Percentiles rank a stretch among this genome's conserved stretches.
Evolutionary conservation across 2,797 vertebrate genomes (phyloP).

Genomic region (Karalla daura): DNA sequence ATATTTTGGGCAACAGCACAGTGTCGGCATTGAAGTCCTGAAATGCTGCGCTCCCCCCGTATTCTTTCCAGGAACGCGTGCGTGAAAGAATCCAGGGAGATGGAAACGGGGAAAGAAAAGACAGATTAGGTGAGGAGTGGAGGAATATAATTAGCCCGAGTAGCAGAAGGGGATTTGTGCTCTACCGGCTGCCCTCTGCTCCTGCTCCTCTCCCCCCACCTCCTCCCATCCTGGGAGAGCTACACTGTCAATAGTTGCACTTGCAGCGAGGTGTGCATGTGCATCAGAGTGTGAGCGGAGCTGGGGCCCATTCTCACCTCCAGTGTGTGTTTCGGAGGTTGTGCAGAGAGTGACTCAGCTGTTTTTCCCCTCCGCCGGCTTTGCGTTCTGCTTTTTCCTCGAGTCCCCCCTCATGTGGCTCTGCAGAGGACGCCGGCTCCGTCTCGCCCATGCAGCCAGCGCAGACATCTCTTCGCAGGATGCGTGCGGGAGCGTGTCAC

Average conservation of each 20-base stretch:
- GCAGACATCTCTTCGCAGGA: conserved; percentile 40
- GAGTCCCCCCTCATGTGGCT: conserved; percentile 54
- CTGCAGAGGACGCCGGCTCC: conserved; percentile 54
- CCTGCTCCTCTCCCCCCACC: conserved; percentile 50
- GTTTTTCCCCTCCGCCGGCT: conserved; percentile 40
- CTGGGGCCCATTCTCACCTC: conserved; percentile 52
- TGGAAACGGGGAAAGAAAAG: conserved; percentile 51
- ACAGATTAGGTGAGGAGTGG: conserved; percentile 74
- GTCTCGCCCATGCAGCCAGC: conserved; percentile 8
- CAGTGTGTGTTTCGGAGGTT: conserved; percentile 52
- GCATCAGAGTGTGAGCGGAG: conserved; percentile 27
- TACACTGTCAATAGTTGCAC: conserved; percentile 48
- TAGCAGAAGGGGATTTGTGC: conserved; percentile 84
- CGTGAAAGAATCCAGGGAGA: conserved; percentile 18
- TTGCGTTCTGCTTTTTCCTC: conserved; percentile 33
- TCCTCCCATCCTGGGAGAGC: conserved; percentile 35
- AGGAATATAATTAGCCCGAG: conserved; percentile 80
- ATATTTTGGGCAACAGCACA: not conserved
- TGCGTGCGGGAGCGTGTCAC: conserved; percentile 22
- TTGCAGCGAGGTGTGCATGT: conserved; percentile 24
- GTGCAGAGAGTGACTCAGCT: conserved; percentile 74
- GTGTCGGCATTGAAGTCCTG: conserved; percentile 5
- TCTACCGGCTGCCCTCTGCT: conserved; percentile 71
- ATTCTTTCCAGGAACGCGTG: conserved; percentile 6
- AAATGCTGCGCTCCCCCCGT: not conserved